A percentile compares a stretch with the other conserved stretches of the same genome.
Conservation (phyloP, 2,113 vertebrate species). For the Orthonyx spaldingii region DNA sequence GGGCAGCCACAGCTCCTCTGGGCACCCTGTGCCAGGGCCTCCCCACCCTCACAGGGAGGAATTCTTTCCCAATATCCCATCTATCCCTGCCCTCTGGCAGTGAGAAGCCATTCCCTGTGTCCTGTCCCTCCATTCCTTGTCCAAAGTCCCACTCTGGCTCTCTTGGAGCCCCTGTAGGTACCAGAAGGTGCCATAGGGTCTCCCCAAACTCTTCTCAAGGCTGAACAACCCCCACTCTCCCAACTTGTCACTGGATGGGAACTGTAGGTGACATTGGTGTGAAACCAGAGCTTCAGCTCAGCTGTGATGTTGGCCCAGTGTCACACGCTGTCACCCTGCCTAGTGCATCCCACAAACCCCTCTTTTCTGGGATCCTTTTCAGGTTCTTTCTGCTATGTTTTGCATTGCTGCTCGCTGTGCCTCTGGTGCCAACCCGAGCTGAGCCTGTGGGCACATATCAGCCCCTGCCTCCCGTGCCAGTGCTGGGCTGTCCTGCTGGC, state of each 20-base stretch:
- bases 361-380: background rate
- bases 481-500: background rate
- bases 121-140: background rate
- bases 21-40: background rate
- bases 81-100: background rate
- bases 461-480: fast-evolving
- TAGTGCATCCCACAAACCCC: fast-evolving
- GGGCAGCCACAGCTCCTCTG: background rate
- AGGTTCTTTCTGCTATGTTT: background rate
- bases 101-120: background rate
- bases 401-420: fast-evolving
- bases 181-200: background rate
- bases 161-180: background rate
- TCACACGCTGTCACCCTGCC: background rate
- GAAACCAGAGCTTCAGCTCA: background rate
- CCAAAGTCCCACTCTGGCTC: background rate
- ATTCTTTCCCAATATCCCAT: background rate
- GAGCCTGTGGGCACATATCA: fast-evolving
- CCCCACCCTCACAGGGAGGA: fast-evolving
- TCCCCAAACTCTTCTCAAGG: no score
- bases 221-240: background rate
- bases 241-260: background rate
- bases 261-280: background rate
- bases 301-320: fast-evolving
- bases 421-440: fast-evolving